Conservation (phyloP, 2,888 invertebrate genomes). For the Perithous albicinctus region DNA sequence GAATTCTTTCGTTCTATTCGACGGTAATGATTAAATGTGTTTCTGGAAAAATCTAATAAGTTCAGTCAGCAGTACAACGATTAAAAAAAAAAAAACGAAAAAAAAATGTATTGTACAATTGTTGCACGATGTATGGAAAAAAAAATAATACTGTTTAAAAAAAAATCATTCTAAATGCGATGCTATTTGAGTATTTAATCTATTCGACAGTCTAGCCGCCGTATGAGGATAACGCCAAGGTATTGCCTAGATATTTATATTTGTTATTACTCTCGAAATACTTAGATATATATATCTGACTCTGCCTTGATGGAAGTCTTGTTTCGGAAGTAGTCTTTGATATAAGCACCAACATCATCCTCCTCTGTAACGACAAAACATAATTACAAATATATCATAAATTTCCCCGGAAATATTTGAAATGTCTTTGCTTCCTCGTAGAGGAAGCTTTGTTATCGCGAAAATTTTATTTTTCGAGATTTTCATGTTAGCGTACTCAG, state of each 20-base stretch:
- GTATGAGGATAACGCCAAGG: conserved; percentile 20
- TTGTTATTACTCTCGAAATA: conserved; percentile 6
- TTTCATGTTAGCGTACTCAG: too few relatives aligned
- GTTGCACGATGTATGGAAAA: neutral
- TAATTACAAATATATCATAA: conserved; percentile 2
- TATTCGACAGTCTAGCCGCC: neutral
- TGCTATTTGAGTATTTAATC: conserved; percentile 18
- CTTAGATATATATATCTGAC: conserved; percentile 84
- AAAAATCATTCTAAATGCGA: neutral
- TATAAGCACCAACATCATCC: conserved; percentile 86
- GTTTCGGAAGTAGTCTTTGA: conserved; percentile 85
- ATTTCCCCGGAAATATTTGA: neutral
- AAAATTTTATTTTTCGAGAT: too few relatives aligned
- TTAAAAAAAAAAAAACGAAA: conserved; percentile 18
- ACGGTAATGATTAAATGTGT: neutral
- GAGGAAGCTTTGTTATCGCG: too few relatives aligned
- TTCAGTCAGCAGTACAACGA: conserved; percentile 15
- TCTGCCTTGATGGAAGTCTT: conserved; percentile 86
- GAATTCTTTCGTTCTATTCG: conserved; percentile 30
- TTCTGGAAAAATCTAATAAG: conserved; percentile 39
- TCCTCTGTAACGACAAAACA: conserved; percentile 85
- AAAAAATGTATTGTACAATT: conserved; percentile 29
- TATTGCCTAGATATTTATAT: conserved; percentile 26
- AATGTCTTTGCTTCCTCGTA: too few relatives aligned
- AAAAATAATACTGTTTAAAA: conserved; percentile 48